Percentiles rank a stretch among this genome's conserved stretches.
phyloP scores from a whole-genome alignment of 1,140 invertebrate genomes.

The Cyclina sinensis region DNA sequence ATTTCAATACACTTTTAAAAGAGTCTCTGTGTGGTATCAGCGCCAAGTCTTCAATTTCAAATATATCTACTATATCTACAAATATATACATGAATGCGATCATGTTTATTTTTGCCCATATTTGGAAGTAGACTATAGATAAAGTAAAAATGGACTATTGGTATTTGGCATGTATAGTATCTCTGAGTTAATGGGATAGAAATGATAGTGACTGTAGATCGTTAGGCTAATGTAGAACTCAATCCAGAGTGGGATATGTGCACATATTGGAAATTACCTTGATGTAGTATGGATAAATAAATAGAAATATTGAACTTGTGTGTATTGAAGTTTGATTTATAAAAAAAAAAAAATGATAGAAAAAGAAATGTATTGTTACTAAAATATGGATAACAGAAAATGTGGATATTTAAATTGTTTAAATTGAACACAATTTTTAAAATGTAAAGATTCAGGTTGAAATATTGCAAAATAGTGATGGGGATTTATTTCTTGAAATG shows the following conservation, averaged over 20 bases:
- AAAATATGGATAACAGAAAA: too few relatives aligned
- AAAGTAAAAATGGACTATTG: background rate
- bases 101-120: conserved; percentile 31
- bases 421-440: too few relatives aligned
- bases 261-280: too few relatives aligned
- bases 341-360: too few relatives aligned
- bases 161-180: conserved; percentile 19
- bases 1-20: background rate
- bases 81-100: background rate
- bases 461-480: too few relatives aligned
- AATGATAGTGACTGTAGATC: background rate
- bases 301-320: background rate
- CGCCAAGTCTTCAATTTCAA: background rate
- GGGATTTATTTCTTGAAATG: too few relatives aligned
- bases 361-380: too few relatives aligned
- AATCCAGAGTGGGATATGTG: too few relatives aligned
- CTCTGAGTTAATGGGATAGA: background rate
- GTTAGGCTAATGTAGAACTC: conserved; percentile 27
- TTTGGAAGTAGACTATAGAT: conserved; percentile 38
- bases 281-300: conserved; percentile 6
- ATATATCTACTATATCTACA: conserved; percentile 27
- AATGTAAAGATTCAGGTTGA: too few relatives aligned
- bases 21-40: background rate
- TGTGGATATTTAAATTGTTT: background rate
- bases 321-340: background rate